Conservation (phyloP, 1,140 invertebrate genomes). For the Trichonephila clavata region DNA sequence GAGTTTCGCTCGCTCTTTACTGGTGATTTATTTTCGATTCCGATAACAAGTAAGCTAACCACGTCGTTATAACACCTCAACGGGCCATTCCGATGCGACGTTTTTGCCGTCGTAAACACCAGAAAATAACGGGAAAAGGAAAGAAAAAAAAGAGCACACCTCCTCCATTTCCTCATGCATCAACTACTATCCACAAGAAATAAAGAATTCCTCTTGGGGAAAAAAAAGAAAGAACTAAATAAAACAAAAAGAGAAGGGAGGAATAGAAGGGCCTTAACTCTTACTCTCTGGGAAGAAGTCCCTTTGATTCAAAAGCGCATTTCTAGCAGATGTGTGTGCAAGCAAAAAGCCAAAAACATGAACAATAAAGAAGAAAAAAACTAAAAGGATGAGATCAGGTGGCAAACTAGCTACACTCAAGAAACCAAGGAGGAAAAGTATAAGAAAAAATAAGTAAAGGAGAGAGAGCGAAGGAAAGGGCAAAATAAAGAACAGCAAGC, state of each 20-base stretch:
- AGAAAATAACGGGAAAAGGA: neutral
- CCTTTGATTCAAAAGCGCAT: conserved; percentile 41
- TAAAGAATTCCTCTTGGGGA: neutral
- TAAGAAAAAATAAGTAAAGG: neutral
- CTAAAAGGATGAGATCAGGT: conserved; percentile 38
- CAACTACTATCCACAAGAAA: neutral
- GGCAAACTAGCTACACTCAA: conserved; percentile 43
- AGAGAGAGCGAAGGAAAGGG: neutral
- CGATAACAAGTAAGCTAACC: neutral
- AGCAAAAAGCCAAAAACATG: neutral
- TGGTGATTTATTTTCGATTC: neutral
- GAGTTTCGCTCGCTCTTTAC: too few relatives aligned
- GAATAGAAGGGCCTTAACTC: neutral
- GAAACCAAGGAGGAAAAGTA: neutral
- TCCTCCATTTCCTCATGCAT: neutral
- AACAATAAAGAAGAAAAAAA: neutral
- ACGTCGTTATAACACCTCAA: neutral
- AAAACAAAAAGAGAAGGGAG: neutral
- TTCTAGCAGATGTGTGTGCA: conserved; percentile 18
- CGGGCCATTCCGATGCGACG: neutral
- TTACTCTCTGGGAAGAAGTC: neutral
- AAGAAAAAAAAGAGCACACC: neutral
- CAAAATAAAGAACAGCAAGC: neutral
- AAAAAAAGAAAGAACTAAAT: neutral
- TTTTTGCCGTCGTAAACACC: neutral